Evolutionary conservation across 2,888 invertebrate genomes (phyloP).

Genomic region (Smittia aterrima): DNA sequence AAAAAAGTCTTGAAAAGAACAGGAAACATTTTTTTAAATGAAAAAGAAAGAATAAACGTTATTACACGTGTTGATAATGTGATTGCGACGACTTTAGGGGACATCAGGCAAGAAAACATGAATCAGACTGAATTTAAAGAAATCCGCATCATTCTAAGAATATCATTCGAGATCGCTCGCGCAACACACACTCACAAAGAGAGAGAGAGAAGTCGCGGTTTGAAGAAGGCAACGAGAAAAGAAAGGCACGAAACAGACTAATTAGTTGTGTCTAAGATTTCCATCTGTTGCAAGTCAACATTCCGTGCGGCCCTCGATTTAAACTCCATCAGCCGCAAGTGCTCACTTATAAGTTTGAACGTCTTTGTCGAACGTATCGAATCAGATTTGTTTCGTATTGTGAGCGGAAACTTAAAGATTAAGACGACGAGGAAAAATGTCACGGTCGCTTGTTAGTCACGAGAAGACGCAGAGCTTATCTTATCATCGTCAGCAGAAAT

Average conservation of each 20-base stretch:
- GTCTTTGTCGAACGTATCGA: background rate
- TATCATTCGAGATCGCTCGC: background rate
- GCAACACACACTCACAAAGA: background rate
- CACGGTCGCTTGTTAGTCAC: background rate
- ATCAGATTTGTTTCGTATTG: background rate
- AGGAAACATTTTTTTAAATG: constrained; percentile 19
- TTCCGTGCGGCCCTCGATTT: background rate
- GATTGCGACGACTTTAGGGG: background rate
- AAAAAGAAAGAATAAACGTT: background rate
- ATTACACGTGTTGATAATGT: constrained; percentile 15
- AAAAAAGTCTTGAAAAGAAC: background rate
- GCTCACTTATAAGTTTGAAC: background rate
- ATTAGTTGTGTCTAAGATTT: constrained; percentile 1
- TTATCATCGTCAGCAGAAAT: background rate
- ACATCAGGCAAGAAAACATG: constrained; percentile 6
- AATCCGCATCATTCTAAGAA: constrained; percentile 21
- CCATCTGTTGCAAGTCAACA: constrained; percentile 28
- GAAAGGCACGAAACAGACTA: background rate
- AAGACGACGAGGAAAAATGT: background rate
- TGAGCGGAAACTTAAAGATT: background rate
- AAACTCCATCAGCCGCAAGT: background rate
- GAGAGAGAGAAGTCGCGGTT: background rate
- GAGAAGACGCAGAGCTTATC: background rate
- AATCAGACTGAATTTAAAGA: background rate
- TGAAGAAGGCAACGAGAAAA: constrained; percentile 1